phyloP scores from a whole-genome alignment of 2,113 vertebrate species.

The Microcebus griseorufus region DNA sequence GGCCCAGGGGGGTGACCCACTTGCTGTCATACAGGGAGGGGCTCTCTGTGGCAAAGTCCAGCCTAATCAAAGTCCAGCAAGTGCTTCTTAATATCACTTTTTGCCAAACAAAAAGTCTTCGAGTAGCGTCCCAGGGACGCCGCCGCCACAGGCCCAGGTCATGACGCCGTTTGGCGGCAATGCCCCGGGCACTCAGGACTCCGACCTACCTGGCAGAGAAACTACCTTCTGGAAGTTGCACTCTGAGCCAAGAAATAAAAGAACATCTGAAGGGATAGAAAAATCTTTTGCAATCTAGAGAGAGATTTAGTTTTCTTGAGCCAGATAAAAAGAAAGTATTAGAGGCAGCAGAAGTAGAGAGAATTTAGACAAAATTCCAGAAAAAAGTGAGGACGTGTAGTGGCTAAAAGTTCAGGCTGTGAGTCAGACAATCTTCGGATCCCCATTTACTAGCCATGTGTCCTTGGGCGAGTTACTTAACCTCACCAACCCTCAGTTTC shows the following conservation, averaged over 20 bases:
- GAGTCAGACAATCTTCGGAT: background rate
- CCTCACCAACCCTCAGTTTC: background rate
- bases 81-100: background rate
- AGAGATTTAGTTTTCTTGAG: background rate
- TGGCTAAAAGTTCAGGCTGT: background rate
- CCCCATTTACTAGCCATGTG: background rate
- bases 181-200: accelerated
- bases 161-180: background rate
- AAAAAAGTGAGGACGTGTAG: background rate
- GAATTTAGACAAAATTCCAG: background rate
- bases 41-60: background rate
- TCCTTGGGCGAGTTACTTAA: background rate
- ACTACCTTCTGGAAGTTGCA: background rate
- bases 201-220: background rate
- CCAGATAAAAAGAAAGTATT: background rate
- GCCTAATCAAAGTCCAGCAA: background rate
- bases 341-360: background rate
- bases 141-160: background rate
- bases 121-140: background rate
- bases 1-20: background rate
- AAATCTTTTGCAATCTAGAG: background rate
- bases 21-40: too few species aligned
- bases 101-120: background rate
- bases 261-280: background rate
- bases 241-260: background rate